Evolutionary conservation across 2,888 invertebrate species (phyloP).

Genomic region (Oxystoma pomonae): DNA sequence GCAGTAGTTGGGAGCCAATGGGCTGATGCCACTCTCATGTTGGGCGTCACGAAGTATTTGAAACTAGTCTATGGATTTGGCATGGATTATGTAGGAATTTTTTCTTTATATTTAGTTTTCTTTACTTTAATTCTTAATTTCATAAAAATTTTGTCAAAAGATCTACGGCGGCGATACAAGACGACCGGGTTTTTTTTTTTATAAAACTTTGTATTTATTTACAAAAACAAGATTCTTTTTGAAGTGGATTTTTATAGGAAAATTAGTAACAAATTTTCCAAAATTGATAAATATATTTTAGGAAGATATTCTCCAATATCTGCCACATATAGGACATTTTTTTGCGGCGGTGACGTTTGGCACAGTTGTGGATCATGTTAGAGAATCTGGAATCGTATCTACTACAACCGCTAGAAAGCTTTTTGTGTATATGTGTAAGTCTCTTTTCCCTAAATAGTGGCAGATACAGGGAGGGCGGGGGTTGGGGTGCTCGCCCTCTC

Average conservation of each 20-base stretch:
- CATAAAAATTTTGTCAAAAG: no score
- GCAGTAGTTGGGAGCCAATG: constrained; percentile 58
- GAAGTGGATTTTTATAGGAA: no score
- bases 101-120: no score
- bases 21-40: constrained; percentile 56
- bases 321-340: constrained; percentile 56
- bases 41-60: constrained; percentile 56
- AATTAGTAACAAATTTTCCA: not conserved
- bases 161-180: no score
- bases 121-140: no score
- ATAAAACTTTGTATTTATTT: no score
- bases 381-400: constrained; percentile 52
- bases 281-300: constrained; percentile 29
- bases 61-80: constrained; percentile 57
- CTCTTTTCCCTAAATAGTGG: not conserved
- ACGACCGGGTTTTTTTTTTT: no score
- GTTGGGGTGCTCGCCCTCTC: no score
- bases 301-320: constrained; percentile 54
- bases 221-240: no score
- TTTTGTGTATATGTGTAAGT: constrained; percentile 54
- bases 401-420: constrained; percentile 56
- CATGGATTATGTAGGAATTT: constrained; percentile 53
- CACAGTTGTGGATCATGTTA: constrained; percentile 54
- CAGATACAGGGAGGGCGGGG: no score
- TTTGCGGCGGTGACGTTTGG: constrained; percentile 55